These are phyloP conservation scores for Hydrochoerus hydrochaeris DNA, from an alignment of 2,113 vertebrate genomes.

Conservation along the genomic window DNA sequence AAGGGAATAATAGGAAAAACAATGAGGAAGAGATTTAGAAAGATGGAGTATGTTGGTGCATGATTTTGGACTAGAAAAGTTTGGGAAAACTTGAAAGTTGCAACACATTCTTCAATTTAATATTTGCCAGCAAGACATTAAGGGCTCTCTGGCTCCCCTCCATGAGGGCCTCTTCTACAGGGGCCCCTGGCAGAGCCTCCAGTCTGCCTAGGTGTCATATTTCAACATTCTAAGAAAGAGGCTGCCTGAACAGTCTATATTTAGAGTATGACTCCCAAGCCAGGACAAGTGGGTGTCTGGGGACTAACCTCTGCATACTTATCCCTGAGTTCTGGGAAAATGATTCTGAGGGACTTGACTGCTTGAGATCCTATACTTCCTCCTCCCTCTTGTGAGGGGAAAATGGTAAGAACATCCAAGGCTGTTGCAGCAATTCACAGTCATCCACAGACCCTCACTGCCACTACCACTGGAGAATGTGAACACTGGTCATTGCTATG, in stretches of 20 bases:
- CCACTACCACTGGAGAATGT: neutral
- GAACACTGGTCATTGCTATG: neutral
- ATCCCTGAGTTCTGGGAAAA: conserved; percentile 46
- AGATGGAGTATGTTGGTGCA: neutral
- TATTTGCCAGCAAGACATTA: conserved; percentile 51
- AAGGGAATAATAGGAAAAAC: neutral
- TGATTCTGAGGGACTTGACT: conserved; percentile 37
- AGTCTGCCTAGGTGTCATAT: conserved; percentile 22
- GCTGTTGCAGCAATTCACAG: neutral
- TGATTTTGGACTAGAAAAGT: conserved; percentile 36
- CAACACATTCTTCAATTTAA: conserved; percentile 18
- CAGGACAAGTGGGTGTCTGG: conserved; percentile 51
- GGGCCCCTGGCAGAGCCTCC: conserved; percentile 34
- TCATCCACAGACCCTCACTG: neutral
- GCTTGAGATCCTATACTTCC: neutral
- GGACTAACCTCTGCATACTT: conserved; percentile 45
- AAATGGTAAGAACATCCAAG: neutral
- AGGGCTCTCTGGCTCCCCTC: neutral
- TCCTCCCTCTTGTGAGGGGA: neutral
- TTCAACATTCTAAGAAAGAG: conserved; percentile 62
- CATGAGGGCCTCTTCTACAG: neutral
- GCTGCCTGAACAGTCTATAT: conserved; percentile 66
- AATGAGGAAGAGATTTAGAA: neutral
- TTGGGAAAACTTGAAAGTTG: conserved; percentile 25
- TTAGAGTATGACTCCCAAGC: conserved; percentile 64